Conservation (phyloP, 2,797 vertebrate species). For the Sarcophilus harrisii region DNA sequence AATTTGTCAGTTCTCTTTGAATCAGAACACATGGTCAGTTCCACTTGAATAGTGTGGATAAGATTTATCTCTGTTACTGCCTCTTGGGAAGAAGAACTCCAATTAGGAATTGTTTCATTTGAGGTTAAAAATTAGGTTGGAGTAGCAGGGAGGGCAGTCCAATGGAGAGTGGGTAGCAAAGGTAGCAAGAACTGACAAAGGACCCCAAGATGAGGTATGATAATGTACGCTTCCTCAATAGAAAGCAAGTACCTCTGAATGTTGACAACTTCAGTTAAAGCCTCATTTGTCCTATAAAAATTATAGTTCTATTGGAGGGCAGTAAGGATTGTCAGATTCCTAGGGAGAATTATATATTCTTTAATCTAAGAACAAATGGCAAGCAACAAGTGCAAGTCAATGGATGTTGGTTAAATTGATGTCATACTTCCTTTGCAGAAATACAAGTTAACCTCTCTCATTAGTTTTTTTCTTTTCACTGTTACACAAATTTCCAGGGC, state of each 20-base stretch:
- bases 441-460: neutral
- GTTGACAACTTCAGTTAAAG: neutral
- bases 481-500: neutral
- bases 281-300: neutral
- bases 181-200: neutral
- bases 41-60: slow-evolving; percentile 31
- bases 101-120: neutral
- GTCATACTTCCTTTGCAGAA: slow-evolving; percentile 48
- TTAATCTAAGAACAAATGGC: slow-evolving; percentile 33
- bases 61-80: slow-evolving; percentile 62
- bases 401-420: slow-evolving; percentile 51
- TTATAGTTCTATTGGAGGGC: neutral
- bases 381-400: slow-evolving; percentile 58
- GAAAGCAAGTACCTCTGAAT: neutral
- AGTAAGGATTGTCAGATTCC: slow-evolving; percentile 44
- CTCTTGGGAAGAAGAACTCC: slow-evolving; percentile 27
- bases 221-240: neutral
- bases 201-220: neutral
- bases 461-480: neutral
- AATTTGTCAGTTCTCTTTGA: slow-evolving; percentile 52
- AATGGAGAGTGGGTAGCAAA: neutral
- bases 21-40: slow-evolving; percentile 18
- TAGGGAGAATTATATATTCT: slow-evolving; percentile 27
- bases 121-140: neutral
- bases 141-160: neutral